A percentile compares a stretch with the other conserved stretches of the same genome.
Conservation (phyloP, 2,888 invertebrate genomes). For the Tanytarsus gracilentus region DNA sequence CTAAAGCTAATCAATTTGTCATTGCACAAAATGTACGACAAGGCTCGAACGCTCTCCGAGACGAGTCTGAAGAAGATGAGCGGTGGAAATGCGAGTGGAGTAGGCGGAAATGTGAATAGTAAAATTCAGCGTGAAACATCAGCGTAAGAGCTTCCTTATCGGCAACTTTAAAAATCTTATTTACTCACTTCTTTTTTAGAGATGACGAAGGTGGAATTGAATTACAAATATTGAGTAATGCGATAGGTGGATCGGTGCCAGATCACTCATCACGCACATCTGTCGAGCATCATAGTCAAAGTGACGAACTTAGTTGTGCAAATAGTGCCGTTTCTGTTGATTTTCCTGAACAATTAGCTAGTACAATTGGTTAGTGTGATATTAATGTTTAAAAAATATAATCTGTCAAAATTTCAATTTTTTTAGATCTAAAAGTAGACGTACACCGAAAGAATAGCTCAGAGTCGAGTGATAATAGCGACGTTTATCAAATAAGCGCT, state of each 20-base stretch:
- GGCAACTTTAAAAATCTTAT: not conserved
- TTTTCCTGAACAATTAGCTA: conserved; percentile 48
- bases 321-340: conserved; percentile 42
- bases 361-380: conserved; percentile 53
- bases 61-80: conserved; percentile 47
- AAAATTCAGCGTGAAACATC: conserved; percentile 41
- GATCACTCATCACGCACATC: conserved; percentile 58
- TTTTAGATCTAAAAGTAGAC: conserved; percentile 79
- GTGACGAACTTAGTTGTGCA: conserved; percentile 42
- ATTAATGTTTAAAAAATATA: not conserved
- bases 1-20: conserved; percentile 84
- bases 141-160: conserved; percentile 35
- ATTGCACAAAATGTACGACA: conserved; percentile 89
- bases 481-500: conserved; percentile 15
- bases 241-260: conserved; percentile 42
- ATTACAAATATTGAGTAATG: conserved; percentile 58
- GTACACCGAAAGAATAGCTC: conserved; percentile 84
- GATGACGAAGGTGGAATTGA: conserved; percentile 76
- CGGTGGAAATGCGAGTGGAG: conserved; percentile 40
- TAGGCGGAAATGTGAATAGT: conserved; percentile 31
- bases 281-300: conserved; percentile 48
- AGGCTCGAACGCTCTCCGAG: conserved; percentile 64
- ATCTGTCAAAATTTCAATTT: conserved; percentile 28
- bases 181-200: conserved; percentile 41
- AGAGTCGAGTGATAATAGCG: conserved; percentile 62